Evolutionary conservation across 1,140 invertebrate genomes (phyloP), one percentile per base, ranked within the genome.

Genomic region (Nautilus pompilius): DNA sequence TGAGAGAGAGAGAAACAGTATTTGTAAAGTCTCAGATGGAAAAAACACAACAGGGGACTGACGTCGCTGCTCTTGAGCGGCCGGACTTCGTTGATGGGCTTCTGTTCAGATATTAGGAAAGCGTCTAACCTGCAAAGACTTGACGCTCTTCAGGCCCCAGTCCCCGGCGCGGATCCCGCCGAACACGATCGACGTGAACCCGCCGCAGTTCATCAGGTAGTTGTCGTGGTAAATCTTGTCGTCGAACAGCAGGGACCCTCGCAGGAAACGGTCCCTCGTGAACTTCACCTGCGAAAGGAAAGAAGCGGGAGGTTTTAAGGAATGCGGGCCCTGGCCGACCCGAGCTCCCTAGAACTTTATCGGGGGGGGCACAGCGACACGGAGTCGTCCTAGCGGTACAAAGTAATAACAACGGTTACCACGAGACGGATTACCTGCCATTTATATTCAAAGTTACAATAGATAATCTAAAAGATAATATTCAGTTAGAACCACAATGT

Each of bases 121-220:
- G 5, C 3, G 20, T 28, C 22, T 53, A 4, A 53, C 49, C 49
- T 53, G 24, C 5, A 53, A 26, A 15, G 17, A 56, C 17, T 49
- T n/a, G 6, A 67, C 46, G 26, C 51, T 62, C 5, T 22, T 17
- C 2, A 57, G 60, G 5, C 29, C 32, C 13, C 56, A 58, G 30
- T 67, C 61, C 3, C 57, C 61, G 1, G 57, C 49, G 13, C 56
- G 48, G 6, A 56, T 62, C 24, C 49, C 54, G 10, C 66, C 66
- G 22, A 67, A 67, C 15, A 60, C 61, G 1, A 67, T 28, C 2
- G 66, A 63, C 5, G 66, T 67, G 30, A 67, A 67, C 26, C 66
- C 66, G 5, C 58, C 61, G 46, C 66, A 67, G 5, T 51, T 57
- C 8, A 67, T 58, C 8, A 60, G 58, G 36, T 67, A 67, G 24